phyloP scores from a whole-genome alignment of 1,140 invertebrate genomes.

The Holcopasites calliopsidis region DNA sequence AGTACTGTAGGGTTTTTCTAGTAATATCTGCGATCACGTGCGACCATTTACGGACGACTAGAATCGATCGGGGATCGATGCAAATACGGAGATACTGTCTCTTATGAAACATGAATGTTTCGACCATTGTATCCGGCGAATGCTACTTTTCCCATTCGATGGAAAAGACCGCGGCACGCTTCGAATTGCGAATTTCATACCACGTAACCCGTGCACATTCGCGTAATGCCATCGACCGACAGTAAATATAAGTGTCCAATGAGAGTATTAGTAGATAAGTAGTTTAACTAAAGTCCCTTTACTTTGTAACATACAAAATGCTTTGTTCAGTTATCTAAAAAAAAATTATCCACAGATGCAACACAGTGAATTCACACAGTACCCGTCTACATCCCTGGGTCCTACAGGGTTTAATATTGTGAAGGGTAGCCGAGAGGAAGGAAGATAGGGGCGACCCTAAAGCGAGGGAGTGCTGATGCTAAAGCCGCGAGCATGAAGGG shows the following conservation, averaged over 20 bases:
- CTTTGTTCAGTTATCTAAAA: too few relatives aligned
- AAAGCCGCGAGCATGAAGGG: slow-evolving; percentile 65
- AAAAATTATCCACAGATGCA: neutral
- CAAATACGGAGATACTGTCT: too few relatives aligned
- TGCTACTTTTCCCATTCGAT: slow-evolving; percentile 5
- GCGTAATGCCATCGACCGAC: slow-evolving; percentile 18
- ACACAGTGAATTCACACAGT: neutral
- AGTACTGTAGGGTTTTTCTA: neutral
- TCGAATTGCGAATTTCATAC: slow-evolving; percentile 20
- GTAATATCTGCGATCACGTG: neutral
- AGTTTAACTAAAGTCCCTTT: neutral
- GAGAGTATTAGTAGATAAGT: slow-evolving; percentile 7
- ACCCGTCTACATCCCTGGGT: slow-evolving; percentile 48
- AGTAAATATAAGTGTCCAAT: slow-evolving; percentile 12
- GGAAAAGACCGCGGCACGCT: neutral
- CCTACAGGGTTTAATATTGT: slow-evolving; percentile 60
- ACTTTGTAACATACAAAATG: too few relatives aligned
- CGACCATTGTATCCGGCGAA: neutral
- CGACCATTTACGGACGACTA: neutral
- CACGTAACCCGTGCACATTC: neutral
- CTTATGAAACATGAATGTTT: neutral
- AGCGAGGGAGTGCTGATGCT: slow-evolving; percentile 58
- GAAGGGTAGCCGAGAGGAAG: slow-evolving; percentile 60
- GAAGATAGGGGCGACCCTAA: slow-evolving; percentile 64
- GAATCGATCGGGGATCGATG: slow-evolving; percentile 8